Conservation (phyloP, 2,113 vertebrate genomes). For the Eleginops maclovinus region DNA sequence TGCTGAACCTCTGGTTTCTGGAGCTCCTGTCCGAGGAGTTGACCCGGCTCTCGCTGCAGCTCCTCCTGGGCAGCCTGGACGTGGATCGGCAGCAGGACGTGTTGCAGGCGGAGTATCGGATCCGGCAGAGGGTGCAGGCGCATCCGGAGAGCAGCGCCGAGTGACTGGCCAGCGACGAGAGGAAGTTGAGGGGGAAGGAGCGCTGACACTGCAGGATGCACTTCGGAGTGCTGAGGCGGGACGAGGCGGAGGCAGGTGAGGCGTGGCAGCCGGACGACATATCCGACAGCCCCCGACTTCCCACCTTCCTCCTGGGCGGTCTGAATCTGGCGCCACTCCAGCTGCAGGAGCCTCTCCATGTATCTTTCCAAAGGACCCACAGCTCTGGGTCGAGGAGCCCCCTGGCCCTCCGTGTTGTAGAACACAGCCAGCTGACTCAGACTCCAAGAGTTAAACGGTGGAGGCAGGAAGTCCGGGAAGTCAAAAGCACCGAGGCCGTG, state of each 20-base stretch:
- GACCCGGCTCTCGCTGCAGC: conserved; percentile 81
- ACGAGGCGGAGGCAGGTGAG: conserved; percentile 67
- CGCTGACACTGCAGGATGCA: conserved; percentile 84
- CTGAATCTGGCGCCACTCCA: conserved; percentile 91
- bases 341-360: conserved; percentile 87
- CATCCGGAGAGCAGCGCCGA: conserved; percentile 59
- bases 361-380: conserved; percentile 85
- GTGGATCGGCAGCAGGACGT: conserved; percentile 56
- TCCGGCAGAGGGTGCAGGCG: conserved; percentile 60
- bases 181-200: conserved; percentile 79
- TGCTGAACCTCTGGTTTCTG: conserved; percentile 46
- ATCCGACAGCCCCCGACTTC: conserved; percentile 38
- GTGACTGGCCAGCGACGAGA: conserved; percentile 75
- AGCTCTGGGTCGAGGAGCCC: conserved; percentile 61
- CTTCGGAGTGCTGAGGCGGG: conserved; percentile 81
- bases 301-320: conserved; percentile 84
- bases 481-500: conserved; percentile 48
- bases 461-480: conserved; percentile 91
- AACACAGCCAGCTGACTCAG: conserved; percentile 86
- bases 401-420: conserved; percentile 81
- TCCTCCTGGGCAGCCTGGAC: conserved; percentile 64
- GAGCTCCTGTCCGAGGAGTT: conserved; percentile 24
- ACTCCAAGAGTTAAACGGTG: conserved; percentile 92
- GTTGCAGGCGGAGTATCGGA: conserved; percentile 56
- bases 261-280: conserved; percentile 61